These are phyloP conservation scores for Equus quagga DNA, from an alignment of 2,113 vertebrate species.

Conservation along the genomic window DNA sequence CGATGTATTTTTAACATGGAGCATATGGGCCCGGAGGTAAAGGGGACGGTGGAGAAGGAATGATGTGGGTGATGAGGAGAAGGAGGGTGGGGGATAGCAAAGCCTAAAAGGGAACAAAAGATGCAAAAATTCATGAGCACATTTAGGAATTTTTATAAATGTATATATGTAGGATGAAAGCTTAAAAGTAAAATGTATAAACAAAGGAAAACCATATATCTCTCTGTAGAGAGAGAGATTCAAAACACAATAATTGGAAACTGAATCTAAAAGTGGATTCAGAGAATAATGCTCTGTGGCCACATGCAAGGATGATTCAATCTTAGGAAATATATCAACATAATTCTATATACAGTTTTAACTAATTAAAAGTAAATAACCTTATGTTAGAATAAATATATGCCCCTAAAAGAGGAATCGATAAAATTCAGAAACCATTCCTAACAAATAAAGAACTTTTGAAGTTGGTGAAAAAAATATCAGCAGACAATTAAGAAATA, in stretches of 20 bases:
- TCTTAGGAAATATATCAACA: neutral
- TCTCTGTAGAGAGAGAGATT: neutral
- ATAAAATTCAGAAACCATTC: neutral
- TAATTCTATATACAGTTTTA: neutral
- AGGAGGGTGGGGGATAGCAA: neutral
- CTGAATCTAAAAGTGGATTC: neutral
- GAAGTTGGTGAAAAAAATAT: neutral
- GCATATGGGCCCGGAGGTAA: neutral
- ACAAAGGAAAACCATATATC: neutral
- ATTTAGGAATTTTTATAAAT: neutral
- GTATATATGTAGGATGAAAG: neutral
- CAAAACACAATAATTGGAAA: slow-evolving; percentile 6
- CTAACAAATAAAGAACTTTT: neutral
- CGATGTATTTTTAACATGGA: neutral
- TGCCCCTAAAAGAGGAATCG: neutral
- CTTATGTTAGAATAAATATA: neutral
- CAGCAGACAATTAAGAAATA: neutral
- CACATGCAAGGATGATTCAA: neutral
- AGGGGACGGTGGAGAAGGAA: neutral
- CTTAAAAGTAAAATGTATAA: neutral
- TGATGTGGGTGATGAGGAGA: neutral
- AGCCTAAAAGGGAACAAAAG: neutral
- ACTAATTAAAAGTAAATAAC: slow-evolving; percentile 11
- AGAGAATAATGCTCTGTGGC: neutral
- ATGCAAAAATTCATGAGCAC: neutral